Percentiles rank a stretch among this genome's conserved stretches.
Evolutionary conservation across 2,797 vertebrate genomes (phyloP).

Genomic region (Catamblyrhynchus diadema): DNA sequence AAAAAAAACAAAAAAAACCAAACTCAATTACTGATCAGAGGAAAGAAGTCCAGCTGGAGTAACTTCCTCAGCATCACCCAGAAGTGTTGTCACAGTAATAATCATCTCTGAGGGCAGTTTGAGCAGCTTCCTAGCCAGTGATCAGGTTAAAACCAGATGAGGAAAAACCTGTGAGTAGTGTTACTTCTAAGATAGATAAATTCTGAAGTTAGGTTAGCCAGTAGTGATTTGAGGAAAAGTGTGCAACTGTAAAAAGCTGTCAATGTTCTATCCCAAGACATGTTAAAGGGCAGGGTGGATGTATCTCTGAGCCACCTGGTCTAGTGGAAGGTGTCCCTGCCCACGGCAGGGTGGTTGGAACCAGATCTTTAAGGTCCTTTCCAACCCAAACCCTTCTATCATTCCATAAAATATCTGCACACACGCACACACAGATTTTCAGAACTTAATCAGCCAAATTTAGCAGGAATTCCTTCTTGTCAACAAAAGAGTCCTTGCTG

Average conservation of each 20-base stretch:
- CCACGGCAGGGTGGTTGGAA: neutral
- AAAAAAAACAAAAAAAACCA: neutral
- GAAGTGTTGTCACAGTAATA: neutral
- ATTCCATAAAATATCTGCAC: neutral
- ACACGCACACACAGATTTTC: neutral
- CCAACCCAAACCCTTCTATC: neutral
- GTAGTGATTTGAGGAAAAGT: neutral
- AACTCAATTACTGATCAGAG: neutral
- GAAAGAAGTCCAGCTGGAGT: neutral
- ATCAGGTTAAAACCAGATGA: neutral
- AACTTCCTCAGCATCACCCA: neutral
- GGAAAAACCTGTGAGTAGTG: neutral
- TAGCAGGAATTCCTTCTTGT: neutral
- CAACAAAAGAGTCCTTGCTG: neutral
- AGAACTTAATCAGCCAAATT: neutral
- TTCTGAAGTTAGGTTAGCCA: neutral
- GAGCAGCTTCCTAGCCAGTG: neutral
- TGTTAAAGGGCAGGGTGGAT: neutral
- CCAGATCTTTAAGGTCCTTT: neutral
- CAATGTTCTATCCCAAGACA: rapidly evolving
- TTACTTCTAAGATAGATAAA: neutral
- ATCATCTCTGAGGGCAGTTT: neutral
- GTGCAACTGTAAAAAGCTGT: neutral
- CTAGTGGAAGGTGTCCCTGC: neutral
- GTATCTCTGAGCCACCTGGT: neutral